These are phyloP conservation scores for Girardinichthys multiradiatus DNA, from an alignment of 2,113 vertebrate species.

Conservation along the genomic window DNA sequence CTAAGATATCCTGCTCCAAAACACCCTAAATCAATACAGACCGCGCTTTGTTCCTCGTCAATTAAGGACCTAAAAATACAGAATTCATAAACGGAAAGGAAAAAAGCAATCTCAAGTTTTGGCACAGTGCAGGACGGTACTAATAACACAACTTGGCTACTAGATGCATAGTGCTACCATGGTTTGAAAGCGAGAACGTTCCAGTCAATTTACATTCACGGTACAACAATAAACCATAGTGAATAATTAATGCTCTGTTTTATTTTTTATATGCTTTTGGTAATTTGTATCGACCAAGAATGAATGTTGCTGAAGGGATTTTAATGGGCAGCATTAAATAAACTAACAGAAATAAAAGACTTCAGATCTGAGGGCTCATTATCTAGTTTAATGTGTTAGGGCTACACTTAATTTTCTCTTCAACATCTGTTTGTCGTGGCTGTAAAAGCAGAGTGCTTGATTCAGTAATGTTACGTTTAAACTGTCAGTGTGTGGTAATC, in stretches of 20 bases:
- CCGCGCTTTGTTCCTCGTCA: conserved; percentile 33
- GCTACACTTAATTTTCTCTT: conserved; percentile 7
- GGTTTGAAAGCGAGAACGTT: conserved; percentile 17
- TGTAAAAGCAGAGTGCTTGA: conserved; percentile 4
- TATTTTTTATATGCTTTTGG: background rate
- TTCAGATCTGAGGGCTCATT: background rate
- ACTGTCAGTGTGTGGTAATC: background rate
- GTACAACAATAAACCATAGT: conserved; percentile 2
- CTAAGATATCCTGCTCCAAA: conserved; percentile 28
- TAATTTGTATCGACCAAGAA: conserved; percentile 6
- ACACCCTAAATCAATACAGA: conserved; percentile 32
- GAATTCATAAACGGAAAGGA: conserved; percentile 20
- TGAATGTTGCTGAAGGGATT: background rate
- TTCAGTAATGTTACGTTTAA: background rate
- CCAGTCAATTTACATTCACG: conserved; percentile 2
- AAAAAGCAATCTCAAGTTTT: conserved; percentile 27
- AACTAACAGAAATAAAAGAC: background rate
- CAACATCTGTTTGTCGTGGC: background rate
- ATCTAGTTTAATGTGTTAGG: conserved; percentile 8
- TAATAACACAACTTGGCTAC: conserved; percentile 33
- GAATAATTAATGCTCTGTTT: conserved; percentile 6
- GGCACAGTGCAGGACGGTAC: conserved; percentile 1
- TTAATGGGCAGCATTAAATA: background rate
- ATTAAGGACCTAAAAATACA: conserved; percentile 45
- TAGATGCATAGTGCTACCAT: conserved; percentile 7